A percentile compares a stretch with the other conserved stretches of the same genome.
Evolutionary conservation across 2,797 vertebrate genomes (phyloP).

Genomic region (Ctenosaura bakeri): DNA sequence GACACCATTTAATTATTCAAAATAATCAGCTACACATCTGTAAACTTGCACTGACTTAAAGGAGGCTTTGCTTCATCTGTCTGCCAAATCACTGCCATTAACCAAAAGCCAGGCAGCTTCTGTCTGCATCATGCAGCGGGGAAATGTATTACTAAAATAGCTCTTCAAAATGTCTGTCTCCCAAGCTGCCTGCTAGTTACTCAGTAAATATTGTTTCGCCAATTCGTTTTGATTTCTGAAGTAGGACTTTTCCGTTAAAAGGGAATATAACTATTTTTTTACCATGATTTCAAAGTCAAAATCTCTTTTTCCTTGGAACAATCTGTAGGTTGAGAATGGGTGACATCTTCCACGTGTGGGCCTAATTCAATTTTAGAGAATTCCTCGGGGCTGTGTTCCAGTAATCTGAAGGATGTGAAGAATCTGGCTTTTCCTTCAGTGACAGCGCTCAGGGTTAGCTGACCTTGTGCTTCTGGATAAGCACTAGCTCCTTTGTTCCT

Average conservation of each 20-base stretch:
- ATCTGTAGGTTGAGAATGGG: neutral
- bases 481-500: neutral
- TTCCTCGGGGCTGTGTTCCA: neutral
- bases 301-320: accelerated
- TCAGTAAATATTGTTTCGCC: conserved; percentile 44
- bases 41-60: conserved; percentile 82
- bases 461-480: neutral
- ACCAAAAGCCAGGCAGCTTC: conserved; percentile 73
- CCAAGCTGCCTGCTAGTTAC: conserved; percentile 42
- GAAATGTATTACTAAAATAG: conserved; percentile 64
- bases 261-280: neutral
- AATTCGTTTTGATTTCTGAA: conserved; percentile 48
- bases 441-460: neutral
- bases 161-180: conserved; percentile 51
- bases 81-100: conserved; percentile 74
- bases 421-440: neutral
- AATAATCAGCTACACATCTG: conserved; percentile 84
- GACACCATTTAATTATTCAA: conserved; percentile 88
- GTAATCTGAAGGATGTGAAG: neutral
- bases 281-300: neutral
- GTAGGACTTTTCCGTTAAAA: neutral
- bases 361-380: no score
- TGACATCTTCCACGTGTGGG: neutral
- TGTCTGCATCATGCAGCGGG: conserved; percentile 53
- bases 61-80: conserved; percentile 78